A percentile compares a stretch with the other conserved stretches of the same genome.
phyloP scores from a whole-genome alignment of 2,888 invertebrate species.

The Tetrapedia diversipes region DNA sequence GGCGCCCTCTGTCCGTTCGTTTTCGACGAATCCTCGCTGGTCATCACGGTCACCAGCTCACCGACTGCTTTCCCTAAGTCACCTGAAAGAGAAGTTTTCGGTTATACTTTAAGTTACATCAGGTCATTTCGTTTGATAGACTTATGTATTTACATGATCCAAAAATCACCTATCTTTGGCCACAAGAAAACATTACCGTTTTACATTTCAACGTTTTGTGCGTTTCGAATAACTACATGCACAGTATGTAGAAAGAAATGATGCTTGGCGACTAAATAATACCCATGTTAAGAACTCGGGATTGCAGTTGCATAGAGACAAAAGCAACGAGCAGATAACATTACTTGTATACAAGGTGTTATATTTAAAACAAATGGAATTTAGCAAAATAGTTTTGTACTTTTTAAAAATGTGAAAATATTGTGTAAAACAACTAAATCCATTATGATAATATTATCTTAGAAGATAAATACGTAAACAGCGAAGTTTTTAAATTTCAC shows the following conservation, averaged over 20 bases:
- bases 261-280: not conserved
- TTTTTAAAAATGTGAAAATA: not conserved
- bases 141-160: not conserved
- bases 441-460: too few species aligned
- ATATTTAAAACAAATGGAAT: not conserved
- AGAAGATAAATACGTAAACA: too few species aligned
- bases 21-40: conserved; percentile 85
- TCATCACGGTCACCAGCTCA: conserved; percentile 94
- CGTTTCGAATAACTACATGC: conserved; percentile 18
- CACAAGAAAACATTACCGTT: not conserved
- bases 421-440: too few species aligned
- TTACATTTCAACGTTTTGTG: conserved; percentile 4
- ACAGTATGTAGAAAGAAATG: conserved; percentile 6
- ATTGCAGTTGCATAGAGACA: conserved; percentile 9
- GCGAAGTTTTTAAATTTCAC: too few species aligned
- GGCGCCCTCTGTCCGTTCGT: conserved; percentile 79
- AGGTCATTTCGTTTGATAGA: too few species aligned
- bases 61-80: conserved; percentile 94
- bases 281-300: not conserved
- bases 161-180: not conserved
- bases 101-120: not conserved
- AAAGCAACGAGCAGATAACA: conserved; percentile 23
- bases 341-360: not conserved
- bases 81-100: conserved; percentile 84
- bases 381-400: not conserved